Base-by-base conservation (phyloP, 1,140 invertebrate genomes). In the Limonius californicus region DNA sequence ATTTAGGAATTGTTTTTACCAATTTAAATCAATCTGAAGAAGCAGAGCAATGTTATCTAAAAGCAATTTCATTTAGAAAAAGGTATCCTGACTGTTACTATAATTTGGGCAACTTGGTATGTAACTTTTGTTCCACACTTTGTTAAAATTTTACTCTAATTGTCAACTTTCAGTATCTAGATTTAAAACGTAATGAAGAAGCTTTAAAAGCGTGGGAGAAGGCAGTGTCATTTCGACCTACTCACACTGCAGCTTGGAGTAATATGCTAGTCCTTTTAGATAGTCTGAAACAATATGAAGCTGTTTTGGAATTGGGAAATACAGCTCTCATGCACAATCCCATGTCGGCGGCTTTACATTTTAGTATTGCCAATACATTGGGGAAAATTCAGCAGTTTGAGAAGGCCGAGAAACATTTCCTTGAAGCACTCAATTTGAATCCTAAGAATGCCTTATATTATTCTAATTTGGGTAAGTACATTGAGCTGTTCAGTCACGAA, bases 51-150 rank as follows among this genome's bases (percentile, higher is more conserved):
- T 91, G 92, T 72, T 98, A 97, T 72, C 79, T 84, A 66, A 89
- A 79, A 43, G 94, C 94, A 2, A 76, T 98, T 0, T 80, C 74
- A 27, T 82, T 91, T 75, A 82, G 94, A 59, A 83, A 79, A 63
- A 87, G 86, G 54, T 98, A 97, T 80, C 89, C 95, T 0, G 94
- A 97, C 73, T 96, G 94, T 76, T 89, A 89, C 72, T 98, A 96
- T 72, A 98, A 98, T 78, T 80, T 98, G 63, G 95, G 95, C 20
- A 95, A 97, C 78, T 79, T 97, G 83, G 89, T 91, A 78, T 80
- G 78, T 79, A n/a, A n/a, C n/a, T n/a, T n/a, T n/a, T n/a, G n/a
- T n/a, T 7, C 8, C 8, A 50, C 45, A 11, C 15, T 18, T 7
- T 50, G 2, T 81, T 79, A 60, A n/a, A n/a, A n/a, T n/a, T n/a